A percentile compares a stretch with the other conserved stretches of the same genome.
Conservation (phyloP, 2,888 invertebrate species). For the Dendrolimus houi region DNA sequence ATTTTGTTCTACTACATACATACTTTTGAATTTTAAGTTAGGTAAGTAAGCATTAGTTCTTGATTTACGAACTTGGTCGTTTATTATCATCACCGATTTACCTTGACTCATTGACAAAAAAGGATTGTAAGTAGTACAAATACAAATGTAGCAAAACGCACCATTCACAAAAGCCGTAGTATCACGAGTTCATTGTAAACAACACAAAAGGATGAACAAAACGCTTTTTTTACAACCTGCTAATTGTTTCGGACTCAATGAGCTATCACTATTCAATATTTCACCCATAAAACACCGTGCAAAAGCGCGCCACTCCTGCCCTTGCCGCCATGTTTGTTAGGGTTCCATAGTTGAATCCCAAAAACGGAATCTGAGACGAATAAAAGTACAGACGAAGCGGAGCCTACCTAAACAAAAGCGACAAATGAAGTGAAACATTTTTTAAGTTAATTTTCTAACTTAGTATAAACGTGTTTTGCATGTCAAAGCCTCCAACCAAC, state of each 20-base stretch:
- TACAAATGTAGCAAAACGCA: neutral
- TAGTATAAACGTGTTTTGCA: too few relatives aligned
- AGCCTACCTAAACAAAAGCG: too few relatives aligned
- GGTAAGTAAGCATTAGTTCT: neutral
- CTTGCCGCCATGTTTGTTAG: neutral
- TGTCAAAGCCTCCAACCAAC: too few relatives aligned
- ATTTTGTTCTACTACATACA: too few relatives aligned
- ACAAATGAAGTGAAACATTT: too few relatives aligned
- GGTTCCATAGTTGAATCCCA: too few relatives aligned
- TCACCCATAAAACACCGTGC: neutral
- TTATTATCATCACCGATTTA: neutral
- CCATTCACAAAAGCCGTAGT: neutral
- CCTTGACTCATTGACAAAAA: neutral
- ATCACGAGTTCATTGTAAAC: conserved; percentile 1
- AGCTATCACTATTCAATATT: conserved; percentile 1
- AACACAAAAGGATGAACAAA: neutral
- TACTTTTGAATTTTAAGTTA: too few relatives aligned
- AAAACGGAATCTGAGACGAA: too few relatives aligned
- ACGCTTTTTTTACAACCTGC: neutral
- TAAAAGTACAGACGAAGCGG: too few relatives aligned
- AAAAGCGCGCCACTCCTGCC: neutral
- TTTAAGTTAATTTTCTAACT: too few relatives aligned
- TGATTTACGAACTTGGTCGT: neutral
- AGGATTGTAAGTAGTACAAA: neutral
- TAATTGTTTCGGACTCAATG: neutral